Base-by-base conservation (phyloP, 2,113 vertebrate species). In the Alligator sinensis region DNA sequence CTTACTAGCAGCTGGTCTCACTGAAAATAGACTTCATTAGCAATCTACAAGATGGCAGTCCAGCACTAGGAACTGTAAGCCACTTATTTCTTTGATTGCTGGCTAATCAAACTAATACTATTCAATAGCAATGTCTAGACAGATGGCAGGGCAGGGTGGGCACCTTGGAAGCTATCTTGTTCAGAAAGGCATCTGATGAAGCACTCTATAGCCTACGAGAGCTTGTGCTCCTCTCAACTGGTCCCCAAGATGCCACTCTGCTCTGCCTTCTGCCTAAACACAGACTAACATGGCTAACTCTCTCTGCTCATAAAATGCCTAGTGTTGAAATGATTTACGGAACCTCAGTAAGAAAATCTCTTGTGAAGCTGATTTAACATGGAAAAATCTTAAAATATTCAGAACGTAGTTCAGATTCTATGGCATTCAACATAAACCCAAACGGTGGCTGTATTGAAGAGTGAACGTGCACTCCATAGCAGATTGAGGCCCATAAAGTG, bases 381-480 rank as follows among this genome's bases (percentile, higher is more conserved):
- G 17, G 27, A 55, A n/a, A 10, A 38, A 38, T 38, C 38, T 38
- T 38, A 38, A 25, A 57, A 15, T n/a, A 55, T 11, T 72, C 17
- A 18, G 27, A 57, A 76, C 9, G 5, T 55, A 15, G 28, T 63
- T 9, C 47, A 24, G 2, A 66, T 5, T 3, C 9, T 4, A 11
- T 5, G 21, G 14, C 8, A 27, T 25, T 59, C 22, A 10, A 14
- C 54, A 30, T 2, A 25, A 30, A 16, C 2, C 27, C 12, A 1
- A 5, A 25, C 0, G 1, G 57, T 10, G 15, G 3, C 0, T 58
- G n/a, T 57, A 77, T 0, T 1, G 17, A 38, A 38, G 38, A 6
- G 2, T 17, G 9, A 64, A 13, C 2, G 0, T 4, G 6, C 22
- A 3, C 0, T 0, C 2, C 54, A 8, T 28, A 19, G 7, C 2